Conservation (phyloP, 2,113 vertebrate genomes). For the Dasyornis broadbenti region DNA sequence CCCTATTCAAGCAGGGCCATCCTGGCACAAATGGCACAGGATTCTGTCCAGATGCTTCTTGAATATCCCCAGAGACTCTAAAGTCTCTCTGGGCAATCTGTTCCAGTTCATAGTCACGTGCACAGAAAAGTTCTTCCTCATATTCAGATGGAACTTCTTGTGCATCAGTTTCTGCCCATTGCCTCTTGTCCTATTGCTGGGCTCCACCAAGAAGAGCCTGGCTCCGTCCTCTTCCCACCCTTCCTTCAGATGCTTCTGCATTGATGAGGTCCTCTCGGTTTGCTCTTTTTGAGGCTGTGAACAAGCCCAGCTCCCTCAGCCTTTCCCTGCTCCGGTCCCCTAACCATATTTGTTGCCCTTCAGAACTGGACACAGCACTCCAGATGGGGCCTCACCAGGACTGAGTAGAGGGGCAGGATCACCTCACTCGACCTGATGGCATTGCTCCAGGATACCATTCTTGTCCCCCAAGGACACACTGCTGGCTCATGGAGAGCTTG, state of each 20-base stretch:
- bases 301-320: background rate
- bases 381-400: background rate
- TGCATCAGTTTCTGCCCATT: background rate
- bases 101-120: background rate
- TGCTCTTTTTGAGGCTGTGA: background rate
- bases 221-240: background rate
- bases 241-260: accelerated
- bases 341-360: background rate
- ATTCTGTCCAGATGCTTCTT: background rate
- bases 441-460: background rate
- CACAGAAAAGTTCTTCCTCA: background rate
- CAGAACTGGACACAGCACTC: background rate
- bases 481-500: background rate
- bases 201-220: background rate
- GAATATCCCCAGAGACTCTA: background rate
- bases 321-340: background rate
- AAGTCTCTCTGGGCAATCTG: background rate
- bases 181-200: background rate
- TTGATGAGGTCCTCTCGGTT: background rate
- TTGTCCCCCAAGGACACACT: background rate
- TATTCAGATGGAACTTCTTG: background rate
- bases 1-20: background rate
- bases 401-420: background rate
- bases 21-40: background rate
- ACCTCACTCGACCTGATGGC: background rate